Conservation (phyloP, 2,797 vertebrate species). For the Gouania willdenowi region DNA sequence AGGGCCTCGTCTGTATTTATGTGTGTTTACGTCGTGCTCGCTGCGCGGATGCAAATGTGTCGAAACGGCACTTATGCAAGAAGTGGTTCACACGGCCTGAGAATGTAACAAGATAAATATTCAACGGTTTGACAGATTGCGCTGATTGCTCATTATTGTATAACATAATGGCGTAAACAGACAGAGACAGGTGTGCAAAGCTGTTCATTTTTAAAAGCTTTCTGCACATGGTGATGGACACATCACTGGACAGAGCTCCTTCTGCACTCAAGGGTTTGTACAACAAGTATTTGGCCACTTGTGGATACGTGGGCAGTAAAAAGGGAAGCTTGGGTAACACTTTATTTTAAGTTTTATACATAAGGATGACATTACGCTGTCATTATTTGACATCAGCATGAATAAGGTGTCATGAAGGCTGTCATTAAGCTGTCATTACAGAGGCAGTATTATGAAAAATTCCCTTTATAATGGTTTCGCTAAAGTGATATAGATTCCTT, state of each 20-base stretch:
- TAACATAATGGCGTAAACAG: slow-evolving; percentile 26
- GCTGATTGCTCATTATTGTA: slow-evolving; percentile 44
- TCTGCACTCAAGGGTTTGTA: slow-evolving; percentile 5
- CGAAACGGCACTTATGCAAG: background rate
- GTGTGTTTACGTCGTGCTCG: slow-evolving; percentile 10
- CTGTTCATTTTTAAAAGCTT: slow-evolving; percentile 3
- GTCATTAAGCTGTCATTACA: too few relatives aligned
- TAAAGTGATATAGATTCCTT: too few relatives aligned
- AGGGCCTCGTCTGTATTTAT: slow-evolving; percentile 17
- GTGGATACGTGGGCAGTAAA: slow-evolving; percentile 19
- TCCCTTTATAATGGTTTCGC: too few relatives aligned
- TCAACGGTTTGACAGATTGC: slow-evolving; percentile 60
- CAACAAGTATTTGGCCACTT: slow-evolving; percentile 36
- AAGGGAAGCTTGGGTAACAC: too few relatives aligned
- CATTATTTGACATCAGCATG: too few relatives aligned
- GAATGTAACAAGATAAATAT: slow-evolving; percentile 43
- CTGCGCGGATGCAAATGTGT: slow-evolving; percentile 14
- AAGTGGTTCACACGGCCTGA: slow-evolving; percentile 2
- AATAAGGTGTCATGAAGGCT: too few relatives aligned
- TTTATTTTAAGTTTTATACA: too few relatives aligned
- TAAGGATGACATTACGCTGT: too few relatives aligned
- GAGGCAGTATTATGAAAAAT: too few relatives aligned
- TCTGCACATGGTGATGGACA: too few relatives aligned
- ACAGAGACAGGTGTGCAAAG: slow-evolving; percentile 35
- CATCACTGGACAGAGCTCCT: too few relatives aligned